Percentiles rank a stretch among this genome's conserved stretches.
phyloP scores from a whole-genome alignment of 2,888 invertebrate species.

The Amphipoea lucens region DNA sequence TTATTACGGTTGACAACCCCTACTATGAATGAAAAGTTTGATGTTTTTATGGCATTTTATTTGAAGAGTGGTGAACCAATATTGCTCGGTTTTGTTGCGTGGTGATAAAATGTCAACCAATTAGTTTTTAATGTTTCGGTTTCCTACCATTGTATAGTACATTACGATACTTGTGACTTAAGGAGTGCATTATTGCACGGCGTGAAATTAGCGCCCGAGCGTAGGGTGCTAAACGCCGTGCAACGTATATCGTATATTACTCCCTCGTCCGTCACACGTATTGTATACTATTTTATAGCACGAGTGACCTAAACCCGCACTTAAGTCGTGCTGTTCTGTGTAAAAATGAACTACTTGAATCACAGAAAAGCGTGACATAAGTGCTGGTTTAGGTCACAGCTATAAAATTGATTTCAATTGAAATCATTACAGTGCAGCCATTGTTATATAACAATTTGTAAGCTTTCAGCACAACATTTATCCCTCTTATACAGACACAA shows the following conservation, averaged over 20 bases:
- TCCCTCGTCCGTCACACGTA: no score
- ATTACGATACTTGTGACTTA: no score
- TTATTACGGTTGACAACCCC: slow-evolving; percentile 20
- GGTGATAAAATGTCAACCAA: background rate
- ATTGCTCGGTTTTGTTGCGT: background rate
- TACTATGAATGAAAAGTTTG: slow-evolving; percentile 19
- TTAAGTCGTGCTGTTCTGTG: no score
- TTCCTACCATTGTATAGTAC: background rate
- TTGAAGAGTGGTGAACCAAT: background rate
- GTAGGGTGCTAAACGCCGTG: no score
- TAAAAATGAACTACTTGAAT: no score
- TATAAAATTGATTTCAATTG: background rate
- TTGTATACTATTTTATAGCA: no score
- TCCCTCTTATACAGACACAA: background rate
- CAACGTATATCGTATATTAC: no score
- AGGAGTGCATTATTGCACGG: no score
- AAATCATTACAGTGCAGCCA: background rate
- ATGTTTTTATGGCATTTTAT: background rate
- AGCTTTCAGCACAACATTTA: background rate
- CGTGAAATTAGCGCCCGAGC: no score
- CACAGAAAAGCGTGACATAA: no score
- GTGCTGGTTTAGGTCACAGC: no score
- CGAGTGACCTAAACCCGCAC: no score
- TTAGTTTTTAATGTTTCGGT: background rate
- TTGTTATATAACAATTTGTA: background rate